Evolutionary conservation across 2,113 vertebrate genomes (phyloP).

Genomic region (Puntigrus tetrazona): DNA sequence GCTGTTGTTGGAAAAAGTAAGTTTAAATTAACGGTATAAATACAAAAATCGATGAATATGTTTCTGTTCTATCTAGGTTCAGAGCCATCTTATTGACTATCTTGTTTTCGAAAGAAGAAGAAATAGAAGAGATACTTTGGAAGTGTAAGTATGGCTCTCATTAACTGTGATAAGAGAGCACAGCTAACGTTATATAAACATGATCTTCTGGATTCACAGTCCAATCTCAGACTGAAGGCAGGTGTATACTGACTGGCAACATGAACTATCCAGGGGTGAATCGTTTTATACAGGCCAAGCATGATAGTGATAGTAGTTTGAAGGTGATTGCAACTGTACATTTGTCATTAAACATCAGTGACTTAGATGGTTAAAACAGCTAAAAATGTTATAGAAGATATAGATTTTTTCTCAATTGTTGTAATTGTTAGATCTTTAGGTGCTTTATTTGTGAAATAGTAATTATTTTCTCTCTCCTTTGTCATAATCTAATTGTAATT

Average conservation of each 20-base stretch:
- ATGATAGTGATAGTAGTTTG: not conserved
- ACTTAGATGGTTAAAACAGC: not conserved
- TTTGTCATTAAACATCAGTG: not conserved
- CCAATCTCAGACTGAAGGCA: not conserved
- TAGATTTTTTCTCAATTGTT: too few species aligned
- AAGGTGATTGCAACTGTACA: not conserved
- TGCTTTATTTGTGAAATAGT: too few species aligned
- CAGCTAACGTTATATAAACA: too few species aligned
- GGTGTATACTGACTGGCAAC: too few species aligned
- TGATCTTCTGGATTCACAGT: not conserved
- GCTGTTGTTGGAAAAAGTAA: too few species aligned
- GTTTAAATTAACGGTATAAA: too few species aligned
- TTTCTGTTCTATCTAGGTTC: too few species aligned
- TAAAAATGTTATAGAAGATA: not conserved
- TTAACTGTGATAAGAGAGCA: not conserved
- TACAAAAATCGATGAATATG: too few species aligned
- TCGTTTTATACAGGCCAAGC: not conserved
- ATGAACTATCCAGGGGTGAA: not conserved
- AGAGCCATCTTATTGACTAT: not conserved
- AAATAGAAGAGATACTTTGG: not conserved
- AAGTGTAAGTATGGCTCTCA: not conserved
- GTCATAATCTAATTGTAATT: too few species aligned
- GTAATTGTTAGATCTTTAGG: too few species aligned
- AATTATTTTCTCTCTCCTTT: too few species aligned
- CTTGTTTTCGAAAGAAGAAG: not conserved